A percentile compares a stretch with the other conserved stretches of the same genome.
These are phyloP conservation scores for Limnephilus auricula DNA, from an alignment of 2,888 invertebrate genomes.

Conservation along the genomic window DNA sequence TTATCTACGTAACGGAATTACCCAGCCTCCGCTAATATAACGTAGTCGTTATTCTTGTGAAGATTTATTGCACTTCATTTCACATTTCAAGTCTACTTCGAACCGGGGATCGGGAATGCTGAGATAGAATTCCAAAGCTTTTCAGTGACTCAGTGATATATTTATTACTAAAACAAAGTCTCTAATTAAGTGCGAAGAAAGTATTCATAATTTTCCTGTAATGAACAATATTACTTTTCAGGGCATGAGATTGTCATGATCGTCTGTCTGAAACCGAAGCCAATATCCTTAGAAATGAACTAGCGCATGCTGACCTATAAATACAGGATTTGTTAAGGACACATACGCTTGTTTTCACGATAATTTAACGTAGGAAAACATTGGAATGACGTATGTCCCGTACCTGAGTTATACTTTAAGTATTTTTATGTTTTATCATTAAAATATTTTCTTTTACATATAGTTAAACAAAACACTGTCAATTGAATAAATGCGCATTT, in stretches of 20 bases:
- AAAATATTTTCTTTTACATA: too few species aligned
- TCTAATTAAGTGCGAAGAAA: background rate
- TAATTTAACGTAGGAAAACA: too few species aligned
- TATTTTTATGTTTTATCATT: too few species aligned
- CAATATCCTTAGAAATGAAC: too few species aligned
- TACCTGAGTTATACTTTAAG: too few species aligned
- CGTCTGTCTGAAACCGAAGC: too few species aligned
- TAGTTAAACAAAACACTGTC: background rate
- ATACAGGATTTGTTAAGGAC: too few species aligned
- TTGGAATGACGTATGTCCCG: too few species aligned
- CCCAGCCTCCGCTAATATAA: constrained; percentile 4
- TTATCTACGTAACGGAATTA: background rate
- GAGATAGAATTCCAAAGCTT: background rate
- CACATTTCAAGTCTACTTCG: background rate
- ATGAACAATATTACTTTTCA: background rate
- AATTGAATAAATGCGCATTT: background rate
- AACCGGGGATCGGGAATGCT: background rate
- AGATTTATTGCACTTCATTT: constrained; percentile 5
- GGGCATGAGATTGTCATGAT: background rate
- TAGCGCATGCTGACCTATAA: too few species aligned
- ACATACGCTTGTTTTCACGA: too few species aligned
- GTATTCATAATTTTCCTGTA: background rate
- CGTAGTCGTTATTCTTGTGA: constrained; percentile 9
- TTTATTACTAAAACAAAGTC: background rate
- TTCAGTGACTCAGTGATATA: background rate